Base-by-base conservation (phyloP, 1,140 invertebrate genomes). In the Camponotus vicinus region DNA sequence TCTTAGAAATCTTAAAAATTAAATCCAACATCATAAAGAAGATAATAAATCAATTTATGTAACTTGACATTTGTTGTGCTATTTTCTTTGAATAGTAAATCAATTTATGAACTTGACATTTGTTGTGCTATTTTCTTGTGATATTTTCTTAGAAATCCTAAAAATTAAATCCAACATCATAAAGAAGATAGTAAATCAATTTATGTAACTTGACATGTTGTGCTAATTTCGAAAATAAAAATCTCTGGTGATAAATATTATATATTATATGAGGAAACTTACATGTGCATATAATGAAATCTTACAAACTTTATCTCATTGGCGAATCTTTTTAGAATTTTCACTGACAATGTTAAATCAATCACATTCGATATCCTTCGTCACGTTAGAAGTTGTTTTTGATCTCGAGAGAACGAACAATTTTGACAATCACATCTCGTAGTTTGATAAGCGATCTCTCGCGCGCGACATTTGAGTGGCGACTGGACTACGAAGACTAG, bases 401-500 rank as follows among this genome's bases (percentile, higher is more conserved):
- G 7, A 27, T 21, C 21, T 64, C 18, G 1, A 15, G 3, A 40
- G 6, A 66, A 27, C 18, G 1, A 15, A 27, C 27, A 11, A 5
- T 71, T 45, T 59, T 2, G 15, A 13, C 6, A 40, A 66, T n/a
- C n/a, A 8, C 34, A 40, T 59, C 34, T 61, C 15, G 32, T 15
- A 70, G 27, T 18, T 37, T 32, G 32, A 59, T 42, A n/a, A 45
- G n/a, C 9, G 59, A 82, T 77, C 67, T 18, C 59, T 82, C 77
- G 52, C 85, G 82, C 45, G 59, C 75, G 80, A 82, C 84, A 75
- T 80, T 78, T 64, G 73, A 73, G 45, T 45, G 34, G 27, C 57
- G 78, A 90, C 90, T 92, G 88, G 91, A 75, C 67, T 52, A 83
- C 87, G 86, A 90, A 86, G 92, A 92, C 93, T 93, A 91, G 88